Percentiles rank a stretch among this genome's conserved stretches.
These are phyloP conservation scores for Macrotis lagotis DNA, from an alignment of 2,113 vertebrate genomes.

Conservation along the genomic window DNA sequence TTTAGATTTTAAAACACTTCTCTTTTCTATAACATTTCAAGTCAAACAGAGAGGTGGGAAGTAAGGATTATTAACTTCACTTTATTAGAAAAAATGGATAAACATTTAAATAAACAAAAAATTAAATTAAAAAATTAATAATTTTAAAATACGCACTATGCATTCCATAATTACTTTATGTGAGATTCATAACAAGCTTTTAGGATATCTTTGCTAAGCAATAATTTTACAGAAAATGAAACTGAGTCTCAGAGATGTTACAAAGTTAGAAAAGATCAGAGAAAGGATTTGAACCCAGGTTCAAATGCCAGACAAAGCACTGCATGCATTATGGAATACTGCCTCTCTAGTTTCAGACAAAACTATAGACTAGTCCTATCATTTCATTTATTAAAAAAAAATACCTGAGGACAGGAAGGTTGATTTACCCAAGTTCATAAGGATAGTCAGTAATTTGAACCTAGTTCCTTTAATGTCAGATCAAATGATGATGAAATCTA, in stretches of 20 bases:
- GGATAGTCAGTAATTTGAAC: neutral
- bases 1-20: neutral
- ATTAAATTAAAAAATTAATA: too few relatives aligned
- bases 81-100: neutral
- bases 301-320: neutral
- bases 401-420: neutral
- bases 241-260: neutral
- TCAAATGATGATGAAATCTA: neutral
- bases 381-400: neutral
- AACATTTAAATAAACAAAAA: too few relatives aligned
- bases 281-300: neutral
- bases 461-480: neutral
- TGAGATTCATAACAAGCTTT: neutral
- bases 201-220: neutral
- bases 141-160: too few relatives aligned
- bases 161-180: neutral
- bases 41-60: neutral
- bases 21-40: neutral
- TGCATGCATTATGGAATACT: neutral
- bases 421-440: neutral
- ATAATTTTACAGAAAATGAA: neutral
- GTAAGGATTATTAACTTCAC: neutral
- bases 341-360: neutral
- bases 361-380: neutral
- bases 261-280: neutral